Evolutionary conservation across 1,140 invertebrate species (phyloP), one percentile per base, ranked within the genome.

Genomic region (Palaemon carinicauda): DNA sequence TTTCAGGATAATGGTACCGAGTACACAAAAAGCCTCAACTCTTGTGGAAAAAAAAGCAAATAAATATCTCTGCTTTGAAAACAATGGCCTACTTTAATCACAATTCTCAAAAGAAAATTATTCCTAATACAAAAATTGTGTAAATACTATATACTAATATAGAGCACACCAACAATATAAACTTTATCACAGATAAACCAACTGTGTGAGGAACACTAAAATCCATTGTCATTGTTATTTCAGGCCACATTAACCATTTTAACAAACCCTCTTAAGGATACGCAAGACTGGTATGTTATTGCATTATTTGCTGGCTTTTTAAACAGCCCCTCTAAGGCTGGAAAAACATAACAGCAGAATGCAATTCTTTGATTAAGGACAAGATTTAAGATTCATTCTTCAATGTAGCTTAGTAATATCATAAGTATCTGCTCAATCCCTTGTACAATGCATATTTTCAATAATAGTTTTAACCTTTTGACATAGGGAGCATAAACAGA

Each of bases 141-240:
- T 21, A 75, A 75, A 75, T 75, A 31, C 73, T 75, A 75, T n/a
- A n/a, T n/a, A 21, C 73, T 75, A 75, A 50, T 41, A n/a, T 51
- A 50, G 41, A 75, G 73, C 33, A 24, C 19, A 75, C 21, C 19
- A 21, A 51, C 33, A 51, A 51, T 33, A 19, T 15, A 73, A 75
- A 75, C 33, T 51, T 9, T 75, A 75, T 75, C 73, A 75, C 73
- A 75, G 73, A 75, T 75, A 75, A 75, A 75, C 33, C 73, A 75
- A 75, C 73, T 50, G 73, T 75, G 73, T n/a, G 17, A 75, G 73
- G 73, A 75, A 75, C 73, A 75, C 41, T 10, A n/a, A 75, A 31
- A 33, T 75, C 33, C 41, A 24, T 50, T 29, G 31, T 50, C 41
- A 21, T 75, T 75, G 10, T 75, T 33, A 14, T 31, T 21, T 50